Evolutionary conservation across 2,888 invertebrate genomes (phyloP).

Genomic region (Digitonthophagus gazella): DNA sequence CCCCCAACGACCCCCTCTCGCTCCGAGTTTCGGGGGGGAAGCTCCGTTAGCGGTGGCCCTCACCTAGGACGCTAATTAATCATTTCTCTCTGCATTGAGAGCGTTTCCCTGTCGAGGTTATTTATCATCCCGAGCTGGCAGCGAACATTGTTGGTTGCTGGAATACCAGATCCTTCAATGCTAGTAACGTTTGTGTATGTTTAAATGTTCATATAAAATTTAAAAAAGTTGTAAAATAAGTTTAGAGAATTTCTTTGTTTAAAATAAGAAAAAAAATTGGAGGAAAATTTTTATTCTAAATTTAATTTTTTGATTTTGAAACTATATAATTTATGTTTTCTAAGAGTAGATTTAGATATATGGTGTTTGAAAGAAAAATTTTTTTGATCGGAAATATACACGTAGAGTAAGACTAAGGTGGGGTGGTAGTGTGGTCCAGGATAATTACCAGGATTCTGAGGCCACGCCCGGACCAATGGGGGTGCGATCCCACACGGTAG

Average conservation of each 20-base stretch:
- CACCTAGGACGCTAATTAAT: constrained; percentile 49
- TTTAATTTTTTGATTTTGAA: background rate
- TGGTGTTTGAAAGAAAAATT: background rate
- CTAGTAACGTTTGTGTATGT: constrained; percentile 23
- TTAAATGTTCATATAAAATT: constrained; percentile 17
- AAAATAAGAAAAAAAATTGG: no score
- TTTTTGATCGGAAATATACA: constrained; percentile 32
- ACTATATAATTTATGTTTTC: no score
- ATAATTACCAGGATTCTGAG: constrained; percentile 52
- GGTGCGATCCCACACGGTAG: constrained; percentile 37
- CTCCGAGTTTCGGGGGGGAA: constrained; percentile 14
- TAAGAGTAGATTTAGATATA: background rate
- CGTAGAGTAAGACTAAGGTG: constrained; percentile 22
- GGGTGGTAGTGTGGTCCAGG: constrained; percentile 52
- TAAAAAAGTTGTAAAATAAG: no score
- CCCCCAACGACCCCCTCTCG: background rate
- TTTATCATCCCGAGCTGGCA: constrained; percentile 46
- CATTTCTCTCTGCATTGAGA: constrained; percentile 51
- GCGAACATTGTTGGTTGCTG: constrained; percentile 25
- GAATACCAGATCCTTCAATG: constrained; percentile 9
- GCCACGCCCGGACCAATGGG: constrained; percentile 52
- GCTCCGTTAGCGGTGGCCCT: constrained; percentile 29
- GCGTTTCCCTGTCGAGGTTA: constrained; percentile 53
- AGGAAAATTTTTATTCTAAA: no score
- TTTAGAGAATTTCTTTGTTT: no score